Base-by-base conservation (phyloP, 2,888 invertebrate species). In the Nipponacmea schrenckii region DNA sequence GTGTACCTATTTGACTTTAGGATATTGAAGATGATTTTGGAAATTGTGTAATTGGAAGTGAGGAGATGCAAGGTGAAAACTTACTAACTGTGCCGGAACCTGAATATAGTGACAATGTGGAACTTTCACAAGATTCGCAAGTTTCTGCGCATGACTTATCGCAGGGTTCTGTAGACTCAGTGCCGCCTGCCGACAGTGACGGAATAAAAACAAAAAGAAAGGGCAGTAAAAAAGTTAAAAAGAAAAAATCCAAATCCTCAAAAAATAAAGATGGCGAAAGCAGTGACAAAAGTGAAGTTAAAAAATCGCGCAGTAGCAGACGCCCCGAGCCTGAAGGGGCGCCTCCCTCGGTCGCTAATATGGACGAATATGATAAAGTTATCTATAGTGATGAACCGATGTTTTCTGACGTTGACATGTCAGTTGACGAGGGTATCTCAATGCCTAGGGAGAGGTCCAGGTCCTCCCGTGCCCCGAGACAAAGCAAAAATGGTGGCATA, bases 241-340 rank as follows among this genome's bases (percentile, higher is more conserved):
- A 79, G 67, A 80, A 77, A 69, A 56, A 56, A 24, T 24, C 20
- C 3, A 64, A 63, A 69, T 70, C 46, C 65, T 73, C 75, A 20
- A 69, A 64, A 69, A 71, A 65, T 69, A 64, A 68, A 69, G 64
- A 46, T 50, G 50, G 65, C 67, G 70, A 69, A n/a, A 73, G 73
- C 68, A 67, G 67, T 71, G 73, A 73, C 31, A 76, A 73, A 72
- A 73, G 65, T 68, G 74, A 78, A 69, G n/a, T 20, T 12, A 76
- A 75, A 62, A 79, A 81, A 73, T 48, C 62, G 17, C 65, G 73
- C 62, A 76, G 78, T 17, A 77, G 77, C 56, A 76, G 77, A 62
- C 78, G 86, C n/a, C 86, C 87, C 0, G 86, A 86, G 66, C 87
- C 87, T 0, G 87, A 87, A 64, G 87, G 87, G 8, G 84, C 84